Evolutionary conservation across 2,113 vertebrate genomes (phyloP).

Genomic region (Coregonus clupeaformis): DNA sequence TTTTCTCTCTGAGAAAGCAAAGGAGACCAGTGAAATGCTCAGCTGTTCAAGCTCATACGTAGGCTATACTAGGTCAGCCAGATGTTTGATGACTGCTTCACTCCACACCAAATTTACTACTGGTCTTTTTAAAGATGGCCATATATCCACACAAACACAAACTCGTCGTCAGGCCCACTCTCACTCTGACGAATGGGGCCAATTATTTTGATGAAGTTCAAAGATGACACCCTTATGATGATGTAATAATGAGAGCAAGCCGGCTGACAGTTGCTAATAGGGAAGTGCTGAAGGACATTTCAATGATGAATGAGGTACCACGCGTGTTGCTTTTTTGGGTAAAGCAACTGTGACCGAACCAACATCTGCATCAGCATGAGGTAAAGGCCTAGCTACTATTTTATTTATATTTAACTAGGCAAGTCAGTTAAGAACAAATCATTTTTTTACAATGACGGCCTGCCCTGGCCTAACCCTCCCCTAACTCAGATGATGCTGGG

Average conservation of each 20-base stretch:
- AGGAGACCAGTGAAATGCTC: too few relatives aligned
- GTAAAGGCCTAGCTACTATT: too few relatives aligned
- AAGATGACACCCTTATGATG: constrained; percentile 72
- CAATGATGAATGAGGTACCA: constrained; percentile 59
- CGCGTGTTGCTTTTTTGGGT: constrained; percentile 41
- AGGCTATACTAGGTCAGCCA: too few relatives aligned
- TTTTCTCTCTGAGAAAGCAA: too few relatives aligned
- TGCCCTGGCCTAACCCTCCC: too few relatives aligned
- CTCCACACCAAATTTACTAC: too few relatives aligned
- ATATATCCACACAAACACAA: constrained; percentile 4
- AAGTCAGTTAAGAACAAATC: too few relatives aligned
- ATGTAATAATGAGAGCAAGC: constrained; percentile 66
- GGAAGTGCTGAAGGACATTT: constrained; percentile 62
- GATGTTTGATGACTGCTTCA: too few relatives aligned
- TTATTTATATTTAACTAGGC: too few relatives aligned
- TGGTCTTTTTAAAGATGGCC: not conserved
- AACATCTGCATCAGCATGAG: not conserved
- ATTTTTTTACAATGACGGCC: too few relatives aligned
- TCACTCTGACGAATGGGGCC: constrained; percentile 66
- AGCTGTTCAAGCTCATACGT: too few relatives aligned
- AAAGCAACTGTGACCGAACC: not conserved
- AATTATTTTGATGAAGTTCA: constrained; percentile 78
- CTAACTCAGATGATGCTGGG: too few relatives aligned
- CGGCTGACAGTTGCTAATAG: constrained; percentile 67
- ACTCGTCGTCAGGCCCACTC: constrained; percentile 40